Conservation (phyloP, 2,113 vertebrate genomes). For the Laterallus jamaicensis region DNA sequence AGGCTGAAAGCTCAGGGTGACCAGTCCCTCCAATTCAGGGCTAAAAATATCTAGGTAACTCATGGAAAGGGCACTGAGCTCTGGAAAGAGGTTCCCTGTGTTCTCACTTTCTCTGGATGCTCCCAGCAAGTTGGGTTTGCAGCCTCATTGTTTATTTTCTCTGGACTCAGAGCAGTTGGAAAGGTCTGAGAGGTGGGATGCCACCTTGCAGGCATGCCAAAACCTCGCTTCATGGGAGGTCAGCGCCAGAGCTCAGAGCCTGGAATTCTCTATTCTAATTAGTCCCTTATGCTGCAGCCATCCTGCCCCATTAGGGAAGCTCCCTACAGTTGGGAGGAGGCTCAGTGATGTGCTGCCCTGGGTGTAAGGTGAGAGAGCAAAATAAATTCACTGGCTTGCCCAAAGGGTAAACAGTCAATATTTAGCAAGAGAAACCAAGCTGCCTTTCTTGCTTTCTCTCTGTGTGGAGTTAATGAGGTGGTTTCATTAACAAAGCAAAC, state of each 20-base stretch:
- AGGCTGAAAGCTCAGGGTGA: not conserved
- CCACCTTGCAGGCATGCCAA: not conserved
- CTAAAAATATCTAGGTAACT: not conserved
- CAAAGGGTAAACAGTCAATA: not conserved
- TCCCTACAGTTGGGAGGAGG: not conserved
- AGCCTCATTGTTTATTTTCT: not conserved
- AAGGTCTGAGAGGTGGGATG: not conserved
- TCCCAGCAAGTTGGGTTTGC: not conserved
- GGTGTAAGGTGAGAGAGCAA: not conserved
- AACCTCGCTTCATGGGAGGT: not conserved
- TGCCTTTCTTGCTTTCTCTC: not conserved
- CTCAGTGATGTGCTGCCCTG: not conserved
- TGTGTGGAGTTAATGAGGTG: slow-evolving; percentile 28
- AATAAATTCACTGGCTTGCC: not conserved
- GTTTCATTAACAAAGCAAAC: not conserved
- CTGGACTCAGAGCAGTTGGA: not conserved
- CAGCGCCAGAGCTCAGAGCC: not conserved
- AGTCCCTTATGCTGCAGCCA: not conserved
- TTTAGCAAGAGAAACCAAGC: not conserved
- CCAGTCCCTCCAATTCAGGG: not conserved
- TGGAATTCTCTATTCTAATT: not conserved
- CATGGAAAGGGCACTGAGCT: not conserved
- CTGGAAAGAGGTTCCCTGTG: not conserved
- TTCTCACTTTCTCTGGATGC: not conserved
- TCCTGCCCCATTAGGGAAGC: rapidly evolving